phyloP scores from a whole-genome alignment of 2,797 vertebrate genomes.

The Syngnathus rostellatus region DNA sequence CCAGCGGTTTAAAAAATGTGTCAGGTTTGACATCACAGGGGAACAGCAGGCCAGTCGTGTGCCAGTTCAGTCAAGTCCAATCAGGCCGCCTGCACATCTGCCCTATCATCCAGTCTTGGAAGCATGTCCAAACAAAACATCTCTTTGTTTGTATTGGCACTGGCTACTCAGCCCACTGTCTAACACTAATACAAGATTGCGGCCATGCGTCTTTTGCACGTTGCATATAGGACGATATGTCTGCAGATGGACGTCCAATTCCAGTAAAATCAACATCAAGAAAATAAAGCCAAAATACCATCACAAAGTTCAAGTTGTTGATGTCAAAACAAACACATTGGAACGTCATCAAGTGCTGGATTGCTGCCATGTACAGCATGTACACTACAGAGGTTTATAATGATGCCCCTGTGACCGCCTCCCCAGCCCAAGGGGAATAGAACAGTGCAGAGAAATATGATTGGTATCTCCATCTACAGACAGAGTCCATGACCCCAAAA shows the following conservation, averaged over 20 bases:
- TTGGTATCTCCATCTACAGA: conserved; percentile 78
- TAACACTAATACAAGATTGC: conserved; percentile 35
- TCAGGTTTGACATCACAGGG: conserved; percentile 42
- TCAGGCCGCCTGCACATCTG: conserved; percentile 44
- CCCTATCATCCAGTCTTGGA: conserved; percentile 29
- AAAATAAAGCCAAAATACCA: not conserved
- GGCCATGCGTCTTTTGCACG: conserved; percentile 19
- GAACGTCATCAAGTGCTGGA: not conserved
- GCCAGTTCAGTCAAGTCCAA: conserved; percentile 45
- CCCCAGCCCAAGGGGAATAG: conserved; percentile 34
- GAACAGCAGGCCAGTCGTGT: conserved; percentile 32
- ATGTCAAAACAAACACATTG: conserved; percentile 1
- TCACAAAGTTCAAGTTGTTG: conserved; percentile 9
- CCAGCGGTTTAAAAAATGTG: conserved; percentile 21
- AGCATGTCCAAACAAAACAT: conserved; percentile 56
- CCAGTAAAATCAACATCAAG: conserved; percentile 14
- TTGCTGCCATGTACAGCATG: conserved; percentile 8
- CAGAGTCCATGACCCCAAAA: conserved; percentile 73
- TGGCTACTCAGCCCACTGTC: conserved; percentile 22
- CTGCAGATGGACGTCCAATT: conserved; percentile 25
- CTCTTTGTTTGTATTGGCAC: conserved; percentile 59
- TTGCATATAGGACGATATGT: conserved; percentile 17
- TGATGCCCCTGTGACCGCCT: conserved; percentile 24
- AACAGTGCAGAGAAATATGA: conserved; percentile 48
- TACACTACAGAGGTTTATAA: conserved; percentile 31